Percentiles rank a stretch among this genome's conserved stretches.
These are phyloP conservation scores for Halocynthia aurantium DNA, from an alignment of 23 tunicate species.

Conservation along the genomic window DNA sequence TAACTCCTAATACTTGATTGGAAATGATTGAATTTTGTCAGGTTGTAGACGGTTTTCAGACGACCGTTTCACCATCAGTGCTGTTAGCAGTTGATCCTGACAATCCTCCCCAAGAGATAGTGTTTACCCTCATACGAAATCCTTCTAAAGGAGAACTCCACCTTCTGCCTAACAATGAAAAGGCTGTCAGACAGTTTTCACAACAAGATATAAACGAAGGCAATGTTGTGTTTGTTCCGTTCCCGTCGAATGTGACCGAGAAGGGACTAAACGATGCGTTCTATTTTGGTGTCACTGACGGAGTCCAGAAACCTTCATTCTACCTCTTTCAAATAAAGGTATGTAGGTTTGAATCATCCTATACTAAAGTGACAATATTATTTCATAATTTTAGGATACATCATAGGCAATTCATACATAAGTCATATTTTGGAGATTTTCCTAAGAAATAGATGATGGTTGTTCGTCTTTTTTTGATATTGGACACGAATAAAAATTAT, in stretches of 20 bases:
- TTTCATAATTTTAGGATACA: too few species aligned
- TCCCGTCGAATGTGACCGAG: conserved; percentile 5
- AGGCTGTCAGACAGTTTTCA: conserved; percentile 22
- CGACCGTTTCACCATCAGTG: conserved; percentile 5
- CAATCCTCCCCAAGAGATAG: conserved; percentile 41
- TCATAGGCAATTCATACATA: too few species aligned
- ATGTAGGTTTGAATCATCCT: neutral
- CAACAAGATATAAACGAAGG: conserved; percentile 45
- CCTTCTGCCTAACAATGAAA: neutral
- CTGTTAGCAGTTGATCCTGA: conserved; percentile 52
- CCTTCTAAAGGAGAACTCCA: conserved; percentile 45
- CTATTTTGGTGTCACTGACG: conserved; percentile 71
- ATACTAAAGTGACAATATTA: too few species aligned
- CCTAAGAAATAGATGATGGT: too few species aligned
- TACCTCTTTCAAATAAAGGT: conserved; percentile 62
- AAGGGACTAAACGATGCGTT: conserved; percentile 6
- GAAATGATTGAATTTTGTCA: neutral
- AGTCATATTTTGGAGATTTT: too few species aligned
- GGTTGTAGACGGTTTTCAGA: conserved; percentile 62
- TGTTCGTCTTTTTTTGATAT: too few species aligned
- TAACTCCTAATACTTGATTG: too few species aligned
- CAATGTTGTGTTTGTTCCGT: conserved; percentile 35
- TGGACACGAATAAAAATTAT: too few species aligned
- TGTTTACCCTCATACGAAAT: conserved; percentile 33
- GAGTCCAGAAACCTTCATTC: conserved; percentile 44